Percentiles rank a stretch among this genome's conserved stretches.
Evolutionary conservation across 2,888 invertebrate genomes (phyloP).

Genomic region (Watsonalla binaria): DNA sequence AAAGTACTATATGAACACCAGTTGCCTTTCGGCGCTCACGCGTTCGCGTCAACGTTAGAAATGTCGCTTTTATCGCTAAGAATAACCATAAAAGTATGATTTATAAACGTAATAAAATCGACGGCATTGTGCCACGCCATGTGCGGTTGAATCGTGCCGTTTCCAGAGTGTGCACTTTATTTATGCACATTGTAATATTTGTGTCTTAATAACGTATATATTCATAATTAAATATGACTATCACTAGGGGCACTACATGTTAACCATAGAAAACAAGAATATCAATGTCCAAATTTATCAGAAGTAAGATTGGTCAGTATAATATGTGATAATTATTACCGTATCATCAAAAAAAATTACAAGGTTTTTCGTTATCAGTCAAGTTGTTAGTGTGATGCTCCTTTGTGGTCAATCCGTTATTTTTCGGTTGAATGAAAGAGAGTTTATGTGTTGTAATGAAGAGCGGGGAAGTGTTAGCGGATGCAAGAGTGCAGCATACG

Average conservation of each 20-base stretch:
- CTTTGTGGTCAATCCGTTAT: constrained; percentile 34
- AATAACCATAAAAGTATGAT: constrained; percentile 69
- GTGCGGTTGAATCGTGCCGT: constrained; percentile 41
- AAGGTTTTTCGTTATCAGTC: too few relatives aligned
- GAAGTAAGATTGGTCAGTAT: too few relatives aligned
- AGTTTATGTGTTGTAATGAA: constrained; percentile 45
- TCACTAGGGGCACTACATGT: too few relatives aligned
- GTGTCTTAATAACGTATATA: background rate
- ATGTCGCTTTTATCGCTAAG: constrained; percentile 54
- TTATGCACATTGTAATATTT: constrained; percentile 19
- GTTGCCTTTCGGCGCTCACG: constrained; percentile 26
- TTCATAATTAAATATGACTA: background rate
- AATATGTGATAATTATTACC: too few relatives aligned
- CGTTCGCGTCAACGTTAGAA: constrained; percentile 30
- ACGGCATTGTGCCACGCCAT: constrained; percentile 37
- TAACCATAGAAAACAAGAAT: too few relatives aligned
- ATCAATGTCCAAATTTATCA: too few relatives aligned
- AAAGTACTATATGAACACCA: constrained; percentile 20
- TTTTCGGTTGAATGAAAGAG: constrained; percentile 46
- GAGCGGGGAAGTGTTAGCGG: constrained; percentile 53
- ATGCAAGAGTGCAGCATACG: constrained; percentile 45
- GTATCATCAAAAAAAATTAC: too few relatives aligned
- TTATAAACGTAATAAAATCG: constrained; percentile 68
- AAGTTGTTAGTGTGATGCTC: constrained; percentile 7
- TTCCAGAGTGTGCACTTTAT: constrained; percentile 40